Base-by-base conservation (phyloP, 2,888 invertebrate species). In the Laspeyria flexula region DNA sequence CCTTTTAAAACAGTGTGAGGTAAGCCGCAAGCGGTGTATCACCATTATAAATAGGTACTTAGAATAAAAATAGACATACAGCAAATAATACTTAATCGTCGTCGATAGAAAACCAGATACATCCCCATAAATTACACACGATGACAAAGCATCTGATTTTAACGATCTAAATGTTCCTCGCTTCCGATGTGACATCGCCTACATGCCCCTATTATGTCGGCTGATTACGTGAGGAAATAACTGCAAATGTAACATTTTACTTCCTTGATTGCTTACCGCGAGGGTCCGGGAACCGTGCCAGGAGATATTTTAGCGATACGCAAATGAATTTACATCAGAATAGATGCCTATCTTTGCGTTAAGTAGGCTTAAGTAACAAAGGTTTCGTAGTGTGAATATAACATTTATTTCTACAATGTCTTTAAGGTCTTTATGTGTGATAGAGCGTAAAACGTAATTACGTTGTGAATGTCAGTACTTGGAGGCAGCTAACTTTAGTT, bases 191-290 rank as follows among this genome's bases (percentile, higher is more conserved):
- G 3, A 25, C 25, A 25, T 25, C 12, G 21, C 1, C 37, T 12
- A 37, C 37, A 12, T 3, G 2, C 34, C 0, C 2, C 25, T 40
- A 37, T 50, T 43, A 51, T 15, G 41, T 18, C 40, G 55, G 27
- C 13, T 59, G 41, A 47, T 51, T 59, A 50, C n/a, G 16, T 0
- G 25, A 3, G 27, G 51, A 43, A 41, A 48, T 58, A 45, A 57
- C 50, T 50, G 50, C 50, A 50, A 31, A 55, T 34, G 33, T 43
- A 41, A 59, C 40, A 21, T 59, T 39, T 55, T 49, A 55, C 45
- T 59, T 55, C n/a, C 6, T 13, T 25, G 30, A 46, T 50, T 41
- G 30, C 34, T 7, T 13, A 15, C 31, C 2, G 13, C 15, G 31
- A 13, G 7, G 13, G 31, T 1, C 13, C 31, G 18, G 35, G 18